phyloP scores from a whole-genome alignment of 2,797 vertebrate genomes.

The Sebastes miniatus region DNA sequence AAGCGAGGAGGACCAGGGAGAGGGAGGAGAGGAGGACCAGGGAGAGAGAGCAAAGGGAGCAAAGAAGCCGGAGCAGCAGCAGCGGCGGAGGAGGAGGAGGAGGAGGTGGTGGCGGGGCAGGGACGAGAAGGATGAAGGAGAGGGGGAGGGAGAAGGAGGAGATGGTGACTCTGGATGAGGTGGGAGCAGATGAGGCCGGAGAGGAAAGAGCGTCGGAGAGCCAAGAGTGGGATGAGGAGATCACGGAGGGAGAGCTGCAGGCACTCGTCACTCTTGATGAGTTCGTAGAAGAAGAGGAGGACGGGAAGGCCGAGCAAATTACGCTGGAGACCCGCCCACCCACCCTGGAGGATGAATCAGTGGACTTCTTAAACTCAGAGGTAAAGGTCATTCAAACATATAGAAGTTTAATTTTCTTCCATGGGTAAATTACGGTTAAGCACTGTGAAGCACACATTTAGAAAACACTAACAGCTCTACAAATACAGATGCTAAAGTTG shows the following conservation, averaged over 20 bases:
- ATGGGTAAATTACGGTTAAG: not conserved
- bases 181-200: slow-evolving; percentile 63
- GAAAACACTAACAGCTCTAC: not conserved
- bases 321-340: not conserved
- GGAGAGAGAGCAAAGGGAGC: slow-evolving; percentile 49
- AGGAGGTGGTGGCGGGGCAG: slow-evolving; percentile 5
- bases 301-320: slow-evolving; percentile 40
- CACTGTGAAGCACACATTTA: not conserved
- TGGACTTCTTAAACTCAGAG: slow-evolving; percentile 61
- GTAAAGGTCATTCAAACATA: slow-evolving; percentile 34
- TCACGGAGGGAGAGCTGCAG: slow-evolving; percentile 69
- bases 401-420: not conserved
- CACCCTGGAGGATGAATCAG: slow-evolving; percentile 39
- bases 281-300: slow-evolving; percentile 83
- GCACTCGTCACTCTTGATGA: slow-evolving; percentile 89
- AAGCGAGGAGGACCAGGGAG: slow-evolving; percentile 62
- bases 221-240: slow-evolving; percentile 15
- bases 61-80: slow-evolving; percentile 11
- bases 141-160: not conserved
- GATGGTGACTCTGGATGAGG: slow-evolving; percentile 77
- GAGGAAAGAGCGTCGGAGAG: slow-evolving; percentile 20
- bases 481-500: not conserved
- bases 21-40: not conserved
- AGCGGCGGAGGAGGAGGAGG: not conserved
- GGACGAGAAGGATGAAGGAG: slow-evolving; percentile 25